These are phyloP conservation scores for Rana temporaria DNA, from an alignment of 2,113 vertebrate species.

Conservation along the genomic window DNA sequence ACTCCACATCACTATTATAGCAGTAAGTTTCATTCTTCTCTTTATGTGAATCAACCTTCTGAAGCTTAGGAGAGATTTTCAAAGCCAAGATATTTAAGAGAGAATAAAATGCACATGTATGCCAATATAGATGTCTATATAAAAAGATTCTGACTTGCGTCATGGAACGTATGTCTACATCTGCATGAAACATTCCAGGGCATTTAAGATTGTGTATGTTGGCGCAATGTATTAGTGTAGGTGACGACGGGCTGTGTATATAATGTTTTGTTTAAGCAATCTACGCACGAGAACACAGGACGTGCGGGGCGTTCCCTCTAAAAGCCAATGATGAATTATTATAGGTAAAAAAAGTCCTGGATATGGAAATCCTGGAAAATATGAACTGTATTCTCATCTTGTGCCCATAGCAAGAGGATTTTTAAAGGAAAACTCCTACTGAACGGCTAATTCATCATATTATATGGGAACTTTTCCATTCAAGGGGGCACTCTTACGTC, in stretches of 20 bases:
- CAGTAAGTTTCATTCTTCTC: not conserved
- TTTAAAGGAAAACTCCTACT: too few species aligned
- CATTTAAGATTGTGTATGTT: too few species aligned
- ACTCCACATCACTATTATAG: not conserved
- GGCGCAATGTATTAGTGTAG: too few species aligned
- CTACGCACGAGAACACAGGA: not conserved
- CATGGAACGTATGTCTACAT: constrained; percentile 18
- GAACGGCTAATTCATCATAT: too few species aligned
- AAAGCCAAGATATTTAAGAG: not conserved
- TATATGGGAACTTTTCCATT: too few species aligned
- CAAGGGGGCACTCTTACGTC: too few species aligned
- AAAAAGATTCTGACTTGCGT: constrained; percentile 9
- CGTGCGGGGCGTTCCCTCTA: constrained; percentile 29
- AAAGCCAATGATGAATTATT: not conserved
- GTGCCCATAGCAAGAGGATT: too few species aligned
- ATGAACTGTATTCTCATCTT: not conserved
- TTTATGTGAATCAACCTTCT: not conserved
- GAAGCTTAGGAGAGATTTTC: not conserved
- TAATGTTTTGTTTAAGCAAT: not conserved
- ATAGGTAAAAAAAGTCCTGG: not conserved
- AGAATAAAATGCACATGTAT: not conserved
- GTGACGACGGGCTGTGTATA: not conserved
- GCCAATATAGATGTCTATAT: not conserved
- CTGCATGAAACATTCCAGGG: not conserved
- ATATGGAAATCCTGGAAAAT: too few species aligned